Percentiles rank a stretch among this genome's conserved stretches.
phyloP scores from a whole-genome alignment of 2,888 invertebrate species.

The Dioctria rufipes region DNA sequence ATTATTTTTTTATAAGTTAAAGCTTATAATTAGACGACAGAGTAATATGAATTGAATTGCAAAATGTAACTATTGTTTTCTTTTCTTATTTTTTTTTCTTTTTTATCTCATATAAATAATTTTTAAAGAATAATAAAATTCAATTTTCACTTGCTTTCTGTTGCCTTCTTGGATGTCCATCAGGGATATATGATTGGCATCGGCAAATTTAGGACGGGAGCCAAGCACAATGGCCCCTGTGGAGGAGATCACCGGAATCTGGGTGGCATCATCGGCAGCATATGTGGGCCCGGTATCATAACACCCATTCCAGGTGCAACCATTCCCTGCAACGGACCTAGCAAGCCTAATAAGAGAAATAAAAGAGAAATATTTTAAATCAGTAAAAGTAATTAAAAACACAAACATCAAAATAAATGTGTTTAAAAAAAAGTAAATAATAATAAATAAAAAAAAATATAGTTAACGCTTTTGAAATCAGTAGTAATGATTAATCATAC shows the following conservation, averaged over 20 bases:
- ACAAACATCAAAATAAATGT: constrained; percentile 41
- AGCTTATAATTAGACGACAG: constrained; percentile 49
- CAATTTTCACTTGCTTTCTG: constrained; percentile 53
- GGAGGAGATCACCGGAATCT: constrained; percentile 89
- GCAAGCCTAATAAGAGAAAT: constrained; percentile 64
- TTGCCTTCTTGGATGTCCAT: constrained; percentile 57
- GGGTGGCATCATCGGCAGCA: constrained; percentile 83
- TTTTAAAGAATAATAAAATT: constrained; percentile 49
- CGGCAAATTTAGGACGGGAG: constrained; percentile 68
- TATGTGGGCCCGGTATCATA: constrained; percentile 72
- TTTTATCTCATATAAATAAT: constrained; percentile 34
- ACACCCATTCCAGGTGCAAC: constrained; percentile 71
- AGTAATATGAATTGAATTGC: constrained; percentile 19
- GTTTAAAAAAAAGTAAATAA: not conserved
- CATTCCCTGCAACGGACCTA: constrained; percentile 68
- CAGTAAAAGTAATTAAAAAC: constrained; percentile 36
- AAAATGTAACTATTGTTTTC: constrained; percentile 26
- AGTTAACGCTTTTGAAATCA: constrained; percentile 55
- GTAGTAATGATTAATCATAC: constrained; percentile 47
- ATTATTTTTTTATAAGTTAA: constrained; percentile 28
- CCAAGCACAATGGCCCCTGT: constrained; percentile 68
- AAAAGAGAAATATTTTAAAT: constrained; percentile 57
- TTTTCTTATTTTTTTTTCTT: not conserved
- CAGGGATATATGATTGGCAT: constrained; percentile 69
- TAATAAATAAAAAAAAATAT: constrained; percentile 2